These are phyloP conservation scores for Grammomys surdaster DNA, from an alignment of 2,113 vertebrate genomes.

Conservation along the genomic window DNA sequence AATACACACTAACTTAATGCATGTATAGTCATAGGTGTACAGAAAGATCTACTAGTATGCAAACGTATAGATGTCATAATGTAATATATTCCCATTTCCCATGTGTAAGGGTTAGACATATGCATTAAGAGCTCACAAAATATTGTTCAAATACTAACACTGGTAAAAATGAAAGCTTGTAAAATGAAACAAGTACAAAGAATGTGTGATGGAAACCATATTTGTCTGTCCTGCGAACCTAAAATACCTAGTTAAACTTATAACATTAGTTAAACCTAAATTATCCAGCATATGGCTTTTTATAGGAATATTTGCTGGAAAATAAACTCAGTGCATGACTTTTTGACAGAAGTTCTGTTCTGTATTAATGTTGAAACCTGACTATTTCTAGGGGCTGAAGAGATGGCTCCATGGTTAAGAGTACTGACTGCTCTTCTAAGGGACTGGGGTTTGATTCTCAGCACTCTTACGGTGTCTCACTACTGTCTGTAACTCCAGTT, in stretches of 20 bases:
- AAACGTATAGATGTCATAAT: background rate
- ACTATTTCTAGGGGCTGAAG: background rate
- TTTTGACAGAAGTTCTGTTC: background rate
- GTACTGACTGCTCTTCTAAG: background rate
- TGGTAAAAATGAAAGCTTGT: background rate
- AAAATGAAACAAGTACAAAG: constrained; percentile 25
- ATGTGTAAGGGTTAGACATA: background rate
- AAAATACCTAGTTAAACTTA: constrained; percentile 25
- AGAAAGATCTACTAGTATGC: background rate
- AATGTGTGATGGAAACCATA: background rate
- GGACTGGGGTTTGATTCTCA: background rate
- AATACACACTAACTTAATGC: background rate
- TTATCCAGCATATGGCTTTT: background rate
- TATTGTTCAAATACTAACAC: background rate
- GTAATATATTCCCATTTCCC: background rate
- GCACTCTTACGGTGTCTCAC: background rate
- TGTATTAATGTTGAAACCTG: background rate
- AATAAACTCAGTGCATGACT: background rate
- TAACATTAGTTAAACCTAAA: constrained; percentile 9
- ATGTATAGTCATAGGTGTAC: background rate
- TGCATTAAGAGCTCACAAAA: background rate
- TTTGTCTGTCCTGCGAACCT: background rate
- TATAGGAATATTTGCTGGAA: background rate
- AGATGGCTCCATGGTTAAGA: background rate
- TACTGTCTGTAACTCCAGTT: background rate